Conservation (phyloP, 2,888 invertebrate genomes). For the Synergus itoensis region DNA sequence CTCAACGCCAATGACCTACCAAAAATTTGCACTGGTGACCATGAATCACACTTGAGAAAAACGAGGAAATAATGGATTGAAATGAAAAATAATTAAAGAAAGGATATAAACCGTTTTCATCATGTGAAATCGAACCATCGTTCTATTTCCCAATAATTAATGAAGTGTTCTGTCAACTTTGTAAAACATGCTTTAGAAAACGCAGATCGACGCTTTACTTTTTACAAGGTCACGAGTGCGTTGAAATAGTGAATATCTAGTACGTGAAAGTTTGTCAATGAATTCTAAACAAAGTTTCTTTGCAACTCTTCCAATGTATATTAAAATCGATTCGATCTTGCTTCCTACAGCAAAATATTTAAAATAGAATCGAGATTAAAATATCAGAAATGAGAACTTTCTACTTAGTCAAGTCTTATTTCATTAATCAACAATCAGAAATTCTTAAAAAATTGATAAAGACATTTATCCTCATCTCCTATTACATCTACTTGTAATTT, state of each 20-base stretch:
- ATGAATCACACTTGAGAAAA: constrained; percentile 28
- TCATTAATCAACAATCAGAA: not conserved
- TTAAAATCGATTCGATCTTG: not conserved
- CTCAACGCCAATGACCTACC: constrained; percentile 38
- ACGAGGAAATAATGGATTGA: constrained; percentile 6
- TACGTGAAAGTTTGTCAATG: constrained; percentile 34
- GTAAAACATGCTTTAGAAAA: constrained; percentile 15
- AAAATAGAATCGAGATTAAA: not conserved
- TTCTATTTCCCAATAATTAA: not conserved
- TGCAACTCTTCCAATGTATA: not conserved
- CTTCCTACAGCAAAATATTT: not conserved
- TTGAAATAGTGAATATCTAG: constrained; percentile 18
- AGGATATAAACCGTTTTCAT: constrained; percentile 4
- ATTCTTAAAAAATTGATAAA: not conserved
- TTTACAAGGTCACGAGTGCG: constrained; percentile 26
- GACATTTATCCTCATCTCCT: not conserved
- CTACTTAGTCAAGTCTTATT: not conserved
- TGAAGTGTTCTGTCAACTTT: not conserved
- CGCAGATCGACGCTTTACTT: constrained; percentile 7
- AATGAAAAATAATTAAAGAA: not conserved
- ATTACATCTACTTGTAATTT: not conserved
- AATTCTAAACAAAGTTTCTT: constrained; percentile 27
- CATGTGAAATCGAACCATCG: not conserved
- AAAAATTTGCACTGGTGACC: constrained; percentile 22
- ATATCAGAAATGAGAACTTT: not conserved